These are phyloP conservation scores for Eurypyga helias DNA, from an alignment of 2,113 vertebrate species.

Conservation along the genomic window DNA sequence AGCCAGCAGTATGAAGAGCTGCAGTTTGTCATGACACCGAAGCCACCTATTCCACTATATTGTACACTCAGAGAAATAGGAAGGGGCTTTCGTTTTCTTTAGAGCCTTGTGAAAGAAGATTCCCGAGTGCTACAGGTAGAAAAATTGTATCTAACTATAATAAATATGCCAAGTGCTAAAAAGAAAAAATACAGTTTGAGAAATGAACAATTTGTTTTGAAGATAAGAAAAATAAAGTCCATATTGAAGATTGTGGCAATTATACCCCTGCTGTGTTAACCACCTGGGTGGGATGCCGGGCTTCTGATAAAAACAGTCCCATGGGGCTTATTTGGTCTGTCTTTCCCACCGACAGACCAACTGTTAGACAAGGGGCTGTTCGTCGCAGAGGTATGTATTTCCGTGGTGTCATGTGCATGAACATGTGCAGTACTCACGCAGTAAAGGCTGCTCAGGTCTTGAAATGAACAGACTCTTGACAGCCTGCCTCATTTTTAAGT, in stretches of 20 bases:
- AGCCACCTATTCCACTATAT: not conserved
- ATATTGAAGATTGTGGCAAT: not conserved
- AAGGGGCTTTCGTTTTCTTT: not conserved
- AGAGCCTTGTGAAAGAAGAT: not conserved
- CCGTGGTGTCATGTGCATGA: not conserved
- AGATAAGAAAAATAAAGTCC: not conserved
- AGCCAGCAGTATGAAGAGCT: not conserved
- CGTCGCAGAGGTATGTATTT: not conserved
- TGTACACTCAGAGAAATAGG: not conserved
- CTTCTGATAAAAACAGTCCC: not conserved
- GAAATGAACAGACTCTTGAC: not conserved
- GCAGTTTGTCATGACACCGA: not conserved
- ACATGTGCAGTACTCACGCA: not conserved
- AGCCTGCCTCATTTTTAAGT: rapidly evolving
- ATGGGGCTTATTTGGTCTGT: not conserved
- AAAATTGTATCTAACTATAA: not conserved
- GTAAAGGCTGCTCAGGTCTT: not conserved
- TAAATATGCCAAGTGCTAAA: not conserved
- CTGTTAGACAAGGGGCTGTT: not conserved
- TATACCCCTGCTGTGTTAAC: not conserved
- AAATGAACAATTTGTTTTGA: not conserved
- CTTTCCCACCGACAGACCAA: not conserved
- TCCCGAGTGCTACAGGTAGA: not conserved
- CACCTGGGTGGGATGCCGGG: not conserved
- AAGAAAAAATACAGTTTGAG: not conserved